Percentiles rank a stretch among this genome's conserved stretches.
phyloP scores from a whole-genome alignment of 2,888 invertebrate genomes.

The Ophion obscuratus region DNA sequence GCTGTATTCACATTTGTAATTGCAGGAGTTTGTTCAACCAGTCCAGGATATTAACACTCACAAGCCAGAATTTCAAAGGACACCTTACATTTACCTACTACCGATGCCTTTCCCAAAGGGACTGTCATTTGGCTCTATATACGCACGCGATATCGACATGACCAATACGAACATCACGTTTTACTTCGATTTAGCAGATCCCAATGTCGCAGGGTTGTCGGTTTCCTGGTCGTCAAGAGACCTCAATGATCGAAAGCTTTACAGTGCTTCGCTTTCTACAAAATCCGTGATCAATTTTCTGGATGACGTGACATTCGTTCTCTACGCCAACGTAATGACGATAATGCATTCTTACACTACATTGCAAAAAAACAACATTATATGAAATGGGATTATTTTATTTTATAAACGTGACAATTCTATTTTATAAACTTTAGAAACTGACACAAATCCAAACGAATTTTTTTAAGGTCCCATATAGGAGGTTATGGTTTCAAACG shows the following conservation, averaged over 20 bases:
- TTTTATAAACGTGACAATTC: too few species aligned
- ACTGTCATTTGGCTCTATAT: slow-evolving; percentile 63
- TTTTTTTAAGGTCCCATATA: not conserved
- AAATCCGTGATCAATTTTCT: slow-evolving; percentile 57
- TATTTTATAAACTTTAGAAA: too few species aligned
- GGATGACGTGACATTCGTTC: slow-evolving; percentile 63
- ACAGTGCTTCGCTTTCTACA: slow-evolving; percentile 65
- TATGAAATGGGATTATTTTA: too few species aligned
- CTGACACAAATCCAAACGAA: not conserved
- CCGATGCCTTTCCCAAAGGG: slow-evolving; percentile 72
- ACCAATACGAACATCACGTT: slow-evolving; percentile 69
- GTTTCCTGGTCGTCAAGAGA: slow-evolving; percentile 60
- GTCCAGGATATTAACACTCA: slow-evolving; percentile 69
- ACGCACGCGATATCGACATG: slow-evolving; percentile 72
- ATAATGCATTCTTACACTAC: not conserved
- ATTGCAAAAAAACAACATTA: too few species aligned
- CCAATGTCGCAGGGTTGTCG: slow-evolving; percentile 57
- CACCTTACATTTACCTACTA: slow-evolving; percentile 67
- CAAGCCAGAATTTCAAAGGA: slow-evolving; percentile 61
- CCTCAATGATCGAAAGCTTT: slow-evolving; percentile 60
- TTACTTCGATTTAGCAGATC: slow-evolving; percentile 57
- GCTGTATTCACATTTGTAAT: slow-evolving; percentile 6
- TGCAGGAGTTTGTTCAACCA: slow-evolving; percentile 63
- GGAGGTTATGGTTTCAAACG: too few species aligned
- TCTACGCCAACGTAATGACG: slow-evolving; percentile 67